Conservation (phyloP, 2,797 vertebrate genomes). For the Otolemur crassicaudatus region DNA sequence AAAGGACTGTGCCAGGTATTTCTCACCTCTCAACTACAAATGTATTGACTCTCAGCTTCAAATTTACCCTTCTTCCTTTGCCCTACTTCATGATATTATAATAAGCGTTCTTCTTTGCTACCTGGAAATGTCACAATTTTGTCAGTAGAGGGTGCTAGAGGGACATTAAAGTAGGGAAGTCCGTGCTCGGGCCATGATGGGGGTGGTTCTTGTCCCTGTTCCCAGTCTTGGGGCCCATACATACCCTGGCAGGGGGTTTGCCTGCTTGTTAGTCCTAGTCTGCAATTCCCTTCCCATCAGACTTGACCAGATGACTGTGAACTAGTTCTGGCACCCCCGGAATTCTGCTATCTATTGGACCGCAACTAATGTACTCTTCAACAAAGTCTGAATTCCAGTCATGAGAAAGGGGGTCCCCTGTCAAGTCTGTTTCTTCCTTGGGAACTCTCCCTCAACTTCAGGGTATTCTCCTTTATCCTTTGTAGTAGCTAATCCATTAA, state of each 20-base stretch:
- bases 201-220: background rate
- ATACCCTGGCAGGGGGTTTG: background rate
- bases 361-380: slow-evolving; percentile 2
- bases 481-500: background rate
- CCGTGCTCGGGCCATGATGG: background rate
- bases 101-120: background rate
- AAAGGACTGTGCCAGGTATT: background rate
- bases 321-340: background rate
- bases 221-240: background rate
- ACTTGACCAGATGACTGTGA: background rate
- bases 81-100: background rate
- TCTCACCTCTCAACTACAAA: background rate
- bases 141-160: slow-evolving; percentile 20
- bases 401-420: background rate
- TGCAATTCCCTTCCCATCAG: background rate
- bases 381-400: background rate
- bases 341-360: background rate
- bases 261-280: background rate
- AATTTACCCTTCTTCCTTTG: background rate
- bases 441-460: background rate
- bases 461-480: background rate
- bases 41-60: background rate
- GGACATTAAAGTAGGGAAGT: background rate
- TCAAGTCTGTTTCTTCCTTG: background rate
- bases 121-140: background rate